Base-by-base conservation (phyloP, 2,888 invertebrate genomes). In the Noctua comes region DNA sequence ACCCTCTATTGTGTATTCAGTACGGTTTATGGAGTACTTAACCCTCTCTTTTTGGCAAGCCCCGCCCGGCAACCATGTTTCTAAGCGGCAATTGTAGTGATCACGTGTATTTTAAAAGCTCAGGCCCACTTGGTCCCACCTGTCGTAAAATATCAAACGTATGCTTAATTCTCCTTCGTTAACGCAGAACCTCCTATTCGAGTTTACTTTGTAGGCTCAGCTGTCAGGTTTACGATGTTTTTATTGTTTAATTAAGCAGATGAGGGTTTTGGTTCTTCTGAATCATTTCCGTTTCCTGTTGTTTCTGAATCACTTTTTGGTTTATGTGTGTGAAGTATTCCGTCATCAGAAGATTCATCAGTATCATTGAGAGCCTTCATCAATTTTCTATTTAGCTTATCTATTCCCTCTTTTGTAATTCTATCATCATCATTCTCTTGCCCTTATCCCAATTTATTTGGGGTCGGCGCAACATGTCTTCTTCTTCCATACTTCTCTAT, bases 1-100 rank as follows among this genome's bases (percentile, higher is more conserved):
- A 82, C 86, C 88, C 88, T 86, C 86, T 86, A 90, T 92, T 93
- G 91, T 93, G 90, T 92, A 93, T 91, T 92, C 91, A 90, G 90
- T 88, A 88, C 90, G 88, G 89, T 93, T 94, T 94, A 95, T 91
- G 90, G 90, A 90, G 91, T 90, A 91, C 91, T 93, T 93, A 93
- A 93, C 91, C 92, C 92, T 90, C 91, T 91, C 91, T 91, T 94
- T 93, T 93, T 91, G 92, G 92, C 92, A 92, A 89, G 84, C 86
- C 83, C 87, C 87, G 81, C 88, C 88, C 82, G 86, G 84, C 82
- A 83, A 82, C 83, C 87, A 79, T 85, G 86, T 88, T 86, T 73
- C 86, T 85, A 86, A 86, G 70, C 80, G 77, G 74, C 69, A 77
- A 65, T 84, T 73, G 72, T 80, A 69, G 73, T 79, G 73, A 82